phyloP scores from a whole-genome alignment of 2,797 vertebrate species.

The Channa striata region DNA sequence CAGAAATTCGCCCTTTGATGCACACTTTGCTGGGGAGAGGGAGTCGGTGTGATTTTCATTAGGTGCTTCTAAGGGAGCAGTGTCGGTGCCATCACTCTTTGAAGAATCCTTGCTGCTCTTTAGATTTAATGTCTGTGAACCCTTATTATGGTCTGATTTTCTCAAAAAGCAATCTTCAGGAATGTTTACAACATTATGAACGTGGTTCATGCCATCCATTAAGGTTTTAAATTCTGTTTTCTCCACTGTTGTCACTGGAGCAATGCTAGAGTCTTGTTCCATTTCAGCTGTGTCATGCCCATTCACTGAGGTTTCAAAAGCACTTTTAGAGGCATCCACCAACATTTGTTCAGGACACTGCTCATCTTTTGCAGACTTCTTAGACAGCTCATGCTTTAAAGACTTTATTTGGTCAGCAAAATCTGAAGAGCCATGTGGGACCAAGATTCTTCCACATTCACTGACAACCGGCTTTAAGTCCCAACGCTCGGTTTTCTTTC shows the following conservation, averaged over 20 bases:
- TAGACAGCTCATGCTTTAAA: slow-evolving; percentile 37
- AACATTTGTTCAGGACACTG: slow-evolving; percentile 31
- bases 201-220: slow-evolving; percentile 11
- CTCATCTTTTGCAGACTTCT: slow-evolving; percentile 24
- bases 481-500: slow-evolving; percentile 79
- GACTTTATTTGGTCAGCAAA: slow-evolving; percentile 48
- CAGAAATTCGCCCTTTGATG: slow-evolving; percentile 57
- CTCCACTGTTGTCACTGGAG: slow-evolving; percentile 16
- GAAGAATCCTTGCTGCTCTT: slow-evolving; percentile 21
- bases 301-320: background rate
- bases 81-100: slow-evolving; percentile 12
- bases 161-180: slow-evolving; percentile 14
- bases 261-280: slow-evolving; percentile 26
- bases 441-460: slow-evolving; percentile 82
- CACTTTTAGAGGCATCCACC: slow-evolving; percentile 20
- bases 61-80: slow-evolving; percentile 17
- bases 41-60: slow-evolving; percentile 30
- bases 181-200: background rate
- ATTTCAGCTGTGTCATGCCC: slow-evolving; percentile 16
- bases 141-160: background rate
- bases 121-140: slow-evolving; percentile 14
- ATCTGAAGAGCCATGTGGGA: slow-evolving; percentile 79
- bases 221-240: slow-evolving; percentile 13
- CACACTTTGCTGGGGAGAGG: slow-evolving; percentile 26
- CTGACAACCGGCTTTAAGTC: slow-evolving; percentile 83